Evolutionary conservation across 2,888 invertebrate genomes (phyloP).

Genomic region (Melikaiella ostensackeni): DNA sequence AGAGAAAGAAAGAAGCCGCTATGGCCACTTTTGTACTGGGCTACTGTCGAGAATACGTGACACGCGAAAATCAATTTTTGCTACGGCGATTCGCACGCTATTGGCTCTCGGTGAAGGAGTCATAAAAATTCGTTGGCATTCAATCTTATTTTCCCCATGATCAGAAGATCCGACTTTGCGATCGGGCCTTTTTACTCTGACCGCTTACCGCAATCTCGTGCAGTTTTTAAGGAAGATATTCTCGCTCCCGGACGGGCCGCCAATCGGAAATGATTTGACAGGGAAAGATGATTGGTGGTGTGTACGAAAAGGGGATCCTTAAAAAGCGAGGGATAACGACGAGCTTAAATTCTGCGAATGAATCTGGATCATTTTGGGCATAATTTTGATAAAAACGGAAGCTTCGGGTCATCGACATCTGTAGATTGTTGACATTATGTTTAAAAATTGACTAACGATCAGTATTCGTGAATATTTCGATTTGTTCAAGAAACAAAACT

Average conservation of each 20-base stretch:
- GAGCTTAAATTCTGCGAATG: constrained; percentile 1
- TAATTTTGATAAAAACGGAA: not conserved
- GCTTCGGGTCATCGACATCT: not conserved
- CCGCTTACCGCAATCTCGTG: constrained; percentile 38
- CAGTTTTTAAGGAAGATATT: constrained; percentile 39
- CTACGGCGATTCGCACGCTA: constrained; percentile 48
- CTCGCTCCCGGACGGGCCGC: constrained; percentile 3
- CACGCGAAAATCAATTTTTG: constrained; percentile 70
- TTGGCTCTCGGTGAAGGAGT: constrained; percentile 47
- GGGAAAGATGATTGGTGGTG: constrained; percentile 27
- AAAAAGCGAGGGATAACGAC: constrained; percentile 27
- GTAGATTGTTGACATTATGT: too few species aligned
- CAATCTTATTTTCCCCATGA: constrained; percentile 52
- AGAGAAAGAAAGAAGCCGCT: constrained; percentile 1
- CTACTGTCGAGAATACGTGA: constrained; percentile 63
- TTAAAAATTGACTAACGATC: too few species aligned
- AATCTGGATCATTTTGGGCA: not conserved
- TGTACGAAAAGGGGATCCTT: constrained; percentile 26
- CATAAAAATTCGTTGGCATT: constrained; percentile 56
- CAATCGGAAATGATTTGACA: constrained; percentile 32
- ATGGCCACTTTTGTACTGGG: constrained; percentile 25
- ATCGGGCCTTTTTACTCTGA: constrained; percentile 9
- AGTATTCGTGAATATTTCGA: too few species aligned
- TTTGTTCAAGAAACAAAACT: too few species aligned
- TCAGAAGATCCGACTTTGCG: constrained; percentile 35